Percentiles rank a stretch among this genome's conserved stretches.
Conservation (phyloP, 2,797 vertebrate genomes). For the Apogon hyalosoma region DNA sequence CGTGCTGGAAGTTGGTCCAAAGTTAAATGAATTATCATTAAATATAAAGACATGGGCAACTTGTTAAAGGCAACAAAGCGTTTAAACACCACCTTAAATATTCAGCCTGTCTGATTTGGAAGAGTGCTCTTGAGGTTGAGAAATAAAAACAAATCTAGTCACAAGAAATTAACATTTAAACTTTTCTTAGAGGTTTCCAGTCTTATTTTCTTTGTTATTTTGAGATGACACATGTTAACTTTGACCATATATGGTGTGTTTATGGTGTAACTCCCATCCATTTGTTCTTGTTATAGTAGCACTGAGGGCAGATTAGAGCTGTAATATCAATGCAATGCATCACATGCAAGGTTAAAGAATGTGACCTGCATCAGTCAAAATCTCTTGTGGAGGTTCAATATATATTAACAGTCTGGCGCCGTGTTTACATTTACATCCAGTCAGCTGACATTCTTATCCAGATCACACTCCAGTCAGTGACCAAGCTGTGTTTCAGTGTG, state of each 20-base stretch:
- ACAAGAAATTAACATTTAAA: not conserved
- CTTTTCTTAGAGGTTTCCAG: not conserved
- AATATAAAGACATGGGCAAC: slow-evolving; percentile 7
- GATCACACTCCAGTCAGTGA: slow-evolving; percentile 5
- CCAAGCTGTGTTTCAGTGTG: not conserved
- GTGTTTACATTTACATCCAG: slow-evolving; percentile 27
- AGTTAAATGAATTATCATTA: slow-evolving; percentile 29
- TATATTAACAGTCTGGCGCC: slow-evolving; percentile 27
- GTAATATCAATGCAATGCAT: slow-evolving; percentile 38
- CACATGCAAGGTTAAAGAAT: slow-evolving; percentile 59
- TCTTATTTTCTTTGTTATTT: not conserved
- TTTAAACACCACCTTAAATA: not conserved
- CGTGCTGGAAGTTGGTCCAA: slow-evolving; percentile 13
- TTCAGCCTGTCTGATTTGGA: not conserved
- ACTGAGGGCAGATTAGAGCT: slow-evolving; percentile 27
- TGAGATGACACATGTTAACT: not conserved
- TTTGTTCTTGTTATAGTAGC: slow-evolving; percentile 8
- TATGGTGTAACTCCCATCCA: slow-evolving; percentile 15
- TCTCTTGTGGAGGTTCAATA: slow-evolving; percentile 23
- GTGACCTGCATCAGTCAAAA: slow-evolving; percentile 40
- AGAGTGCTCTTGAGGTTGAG: not conserved
- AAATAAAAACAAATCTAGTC: not conserved
- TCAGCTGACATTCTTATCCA: slow-evolving; percentile 36
- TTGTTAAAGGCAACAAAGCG: slow-evolving; percentile 12
- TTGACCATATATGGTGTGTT: slow-evolving; percentile 3